These are phyloP conservation scores for Lophochroa leadbeateri DNA, from an alignment of 2,113 vertebrate genomes.

Conservation along the genomic window DNA sequence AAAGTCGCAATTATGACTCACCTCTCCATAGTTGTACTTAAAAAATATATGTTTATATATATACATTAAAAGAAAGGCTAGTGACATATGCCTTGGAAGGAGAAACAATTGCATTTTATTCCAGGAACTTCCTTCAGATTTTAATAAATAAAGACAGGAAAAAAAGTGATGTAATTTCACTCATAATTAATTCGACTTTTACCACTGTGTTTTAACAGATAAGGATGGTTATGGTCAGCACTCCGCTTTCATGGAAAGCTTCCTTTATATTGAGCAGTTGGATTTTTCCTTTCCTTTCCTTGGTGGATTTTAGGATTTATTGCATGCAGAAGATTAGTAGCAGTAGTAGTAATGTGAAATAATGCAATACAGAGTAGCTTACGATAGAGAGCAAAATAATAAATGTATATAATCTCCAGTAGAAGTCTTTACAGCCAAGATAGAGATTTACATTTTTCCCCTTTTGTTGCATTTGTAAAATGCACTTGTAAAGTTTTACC, in stretches of 20 bases:
- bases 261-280: background rate
- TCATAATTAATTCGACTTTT: background rate
- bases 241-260: background rate
- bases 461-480: background rate
- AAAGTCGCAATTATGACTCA: background rate
- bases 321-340: background rate
- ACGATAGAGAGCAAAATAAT: background rate
- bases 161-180: background rate
- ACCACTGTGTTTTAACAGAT: background rate
- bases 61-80: background rate
- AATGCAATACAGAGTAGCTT: background rate
- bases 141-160: background rate
- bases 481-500: background rate
- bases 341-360: background rate
- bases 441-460: background rate
- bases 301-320: background rate
- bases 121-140: background rate
- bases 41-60: background rate
- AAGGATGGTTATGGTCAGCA: background rate
- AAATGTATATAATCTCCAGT: background rate
- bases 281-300: background rate
- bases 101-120: background rate
- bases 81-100: background rate
- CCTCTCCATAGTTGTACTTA: background rate
- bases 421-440: background rate